phyloP scores from a whole-genome alignment of 1,140 invertebrate species.

The Neodiprion lecontei region DNA sequence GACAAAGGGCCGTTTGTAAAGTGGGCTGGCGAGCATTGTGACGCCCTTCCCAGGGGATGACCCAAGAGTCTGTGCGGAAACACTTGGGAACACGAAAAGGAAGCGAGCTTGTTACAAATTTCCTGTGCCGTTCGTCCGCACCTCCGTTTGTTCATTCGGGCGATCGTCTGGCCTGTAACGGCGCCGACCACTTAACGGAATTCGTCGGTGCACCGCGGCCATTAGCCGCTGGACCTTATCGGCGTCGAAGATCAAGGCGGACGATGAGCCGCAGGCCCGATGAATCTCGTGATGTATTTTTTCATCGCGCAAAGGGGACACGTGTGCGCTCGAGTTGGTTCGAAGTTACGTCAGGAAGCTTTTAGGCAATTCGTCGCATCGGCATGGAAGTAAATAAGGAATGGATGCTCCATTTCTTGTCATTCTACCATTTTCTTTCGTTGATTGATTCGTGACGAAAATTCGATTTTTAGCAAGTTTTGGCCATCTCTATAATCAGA shows the following conservation, averaged over 20 bases:
- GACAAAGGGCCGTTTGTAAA: conserved; percentile 45
- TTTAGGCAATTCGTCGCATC: too few relatives aligned
- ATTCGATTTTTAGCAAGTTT: too few relatives aligned
- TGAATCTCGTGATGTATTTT: too few relatives aligned
- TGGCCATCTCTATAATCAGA: too few relatives aligned
- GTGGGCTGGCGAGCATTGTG: conserved; percentile 46
- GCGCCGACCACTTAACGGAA: not conserved
- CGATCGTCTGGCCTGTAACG: not conserved
- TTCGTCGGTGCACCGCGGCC: not conserved
- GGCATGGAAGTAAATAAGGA: too few relatives aligned
- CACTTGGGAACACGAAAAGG: conserved; percentile 4
- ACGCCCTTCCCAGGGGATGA: conserved; percentile 27
- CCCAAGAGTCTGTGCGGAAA: not conserved
- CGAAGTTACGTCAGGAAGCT: too few relatives aligned
- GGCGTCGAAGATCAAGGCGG: not conserved
- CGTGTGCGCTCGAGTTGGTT: too few relatives aligned
- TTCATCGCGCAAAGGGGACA: too few relatives aligned
- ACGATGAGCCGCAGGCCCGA: not conserved
- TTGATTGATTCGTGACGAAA: too few relatives aligned
- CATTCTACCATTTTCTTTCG: too few relatives aligned
- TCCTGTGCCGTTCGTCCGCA: not conserved
- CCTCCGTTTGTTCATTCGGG: not conserved
- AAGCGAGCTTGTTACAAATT: conserved; percentile 5
- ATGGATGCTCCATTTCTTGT: too few relatives aligned
- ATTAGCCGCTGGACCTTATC: not conserved